Base-by-base conservation (phyloP, 1,140 invertebrate species). In the Aradophagus sp. region DNA sequence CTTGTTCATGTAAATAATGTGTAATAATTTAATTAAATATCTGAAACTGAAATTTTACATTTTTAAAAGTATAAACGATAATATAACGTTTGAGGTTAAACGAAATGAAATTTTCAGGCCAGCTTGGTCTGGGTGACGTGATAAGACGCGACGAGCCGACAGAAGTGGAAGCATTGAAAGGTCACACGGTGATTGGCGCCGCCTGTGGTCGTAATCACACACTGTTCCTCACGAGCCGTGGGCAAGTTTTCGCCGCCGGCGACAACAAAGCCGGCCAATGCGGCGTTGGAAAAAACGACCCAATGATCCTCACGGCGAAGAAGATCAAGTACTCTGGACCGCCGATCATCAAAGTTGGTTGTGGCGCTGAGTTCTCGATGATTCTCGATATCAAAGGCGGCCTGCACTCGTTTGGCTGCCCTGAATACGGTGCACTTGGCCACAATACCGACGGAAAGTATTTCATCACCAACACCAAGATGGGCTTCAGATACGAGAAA, bases 381-480 rank as follows among this genome's bases (percentile, higher is more conserved):
- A 93, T 97, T 36, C 81, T 97, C 14, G 95, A 97, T 80, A 91
- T 93, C 48, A 93, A 95, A 81, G 96, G 96, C 1, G 48, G 62
- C 5, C 11, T 97, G 6, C 93, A 95, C 81, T 95, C 95, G 0
- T 98, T 97, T 81, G 96, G 96, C 3, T 89, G 93, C 55, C 96
- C 96, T 0, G 95, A 97, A 77, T 95, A 95, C 84, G 96, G 96
- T 2, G 95, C 96, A 77, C 79, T 97, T 17, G 93, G 95, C 39
- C 95, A 97, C 81, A 97, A 97, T 75, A 94, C 94, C 4, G 95
- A 97, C 85, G 95, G 95, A 13, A 95, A 96, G 83, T 97, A 95
- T 77, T 96, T 98, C 81, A 91, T 96, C 31, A 95, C 93, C 10
- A 92, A 90, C 61, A 96, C 92, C 17, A 97, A 96, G 78, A 86